phyloP scores from a whole-genome alignment of 2,113 vertebrate genomes.

The Nanger granti region DNA sequence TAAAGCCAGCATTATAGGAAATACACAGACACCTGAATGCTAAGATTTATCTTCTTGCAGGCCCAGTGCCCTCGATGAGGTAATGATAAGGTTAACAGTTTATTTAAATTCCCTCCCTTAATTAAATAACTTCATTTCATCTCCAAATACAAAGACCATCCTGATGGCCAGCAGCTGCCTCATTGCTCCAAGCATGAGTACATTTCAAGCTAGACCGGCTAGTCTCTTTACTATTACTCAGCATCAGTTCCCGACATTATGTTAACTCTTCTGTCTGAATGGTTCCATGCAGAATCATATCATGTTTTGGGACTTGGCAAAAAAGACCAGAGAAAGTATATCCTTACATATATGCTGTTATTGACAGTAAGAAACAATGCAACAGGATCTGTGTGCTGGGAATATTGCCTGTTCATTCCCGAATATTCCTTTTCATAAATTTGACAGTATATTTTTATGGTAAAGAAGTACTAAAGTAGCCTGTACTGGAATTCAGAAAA shows the following conservation, averaged over 20 bases:
- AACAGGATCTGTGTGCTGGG: neutral
- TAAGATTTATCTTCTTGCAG: neutral
- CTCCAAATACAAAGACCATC: neutral
- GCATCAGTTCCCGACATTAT: neutral
- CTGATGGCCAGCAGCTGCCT: neutral
- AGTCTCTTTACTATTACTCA: neutral
- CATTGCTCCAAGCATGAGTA: neutral
- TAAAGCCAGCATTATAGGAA: constrained; percentile 23
- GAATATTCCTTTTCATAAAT: constrained; percentile 24
- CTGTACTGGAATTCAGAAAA: neutral
- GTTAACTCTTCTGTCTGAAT: neutral
- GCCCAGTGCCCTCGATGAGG: neutral
- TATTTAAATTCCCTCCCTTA: constrained; percentile 16
- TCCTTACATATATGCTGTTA: neutral
- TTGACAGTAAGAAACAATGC: neutral
- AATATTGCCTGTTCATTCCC: neutral
- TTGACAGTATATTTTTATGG: neutral
- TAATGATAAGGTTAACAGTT: neutral
- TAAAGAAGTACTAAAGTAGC: neutral
- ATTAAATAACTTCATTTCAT: constrained; percentile 22
- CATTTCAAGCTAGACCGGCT: neutral
- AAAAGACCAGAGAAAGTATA: neutral
- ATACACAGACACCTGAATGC: neutral
- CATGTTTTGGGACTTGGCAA: neutral
- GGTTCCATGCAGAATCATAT: neutral